phyloP scores from a whole-genome alignment of 2,888 invertebrate genomes.

The Drosophila borborema region DNA sequence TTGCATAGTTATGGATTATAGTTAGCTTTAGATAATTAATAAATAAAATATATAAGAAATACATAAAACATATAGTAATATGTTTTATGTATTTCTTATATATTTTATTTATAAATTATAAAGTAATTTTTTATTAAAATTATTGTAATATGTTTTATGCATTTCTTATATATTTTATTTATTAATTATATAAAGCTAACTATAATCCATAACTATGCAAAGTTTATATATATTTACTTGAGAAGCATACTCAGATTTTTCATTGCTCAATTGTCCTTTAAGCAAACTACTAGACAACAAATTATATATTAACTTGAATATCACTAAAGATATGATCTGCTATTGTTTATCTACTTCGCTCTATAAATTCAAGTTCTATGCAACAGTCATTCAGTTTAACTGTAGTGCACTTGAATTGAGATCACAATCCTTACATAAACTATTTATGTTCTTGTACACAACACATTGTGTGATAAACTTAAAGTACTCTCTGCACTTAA shows the following conservation, averaged over 20 bases:
- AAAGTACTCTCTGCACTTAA: not conserved
- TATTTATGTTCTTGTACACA: not conserved
- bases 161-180: too few species aligned
- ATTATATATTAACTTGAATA: not conserved
- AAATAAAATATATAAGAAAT: too few species aligned
- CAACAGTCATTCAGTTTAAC: not conserved
- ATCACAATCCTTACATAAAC: not conserved
- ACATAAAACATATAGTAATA: too few species aligned
- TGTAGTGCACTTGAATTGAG: not conserved
- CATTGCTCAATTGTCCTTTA: not conserved
- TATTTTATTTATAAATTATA: too few species aligned
- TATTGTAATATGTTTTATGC: too few species aligned
- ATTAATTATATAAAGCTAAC: too few species aligned
- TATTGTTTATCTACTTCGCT: not conserved
- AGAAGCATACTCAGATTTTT: not conserved
- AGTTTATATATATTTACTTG: too few species aligned
- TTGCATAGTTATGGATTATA: too few species aligned
- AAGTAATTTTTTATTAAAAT: too few species aligned
- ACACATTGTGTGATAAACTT: not conserved
- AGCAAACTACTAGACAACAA: not conserved
- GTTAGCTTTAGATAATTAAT: too few species aligned
- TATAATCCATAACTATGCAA: too few species aligned
- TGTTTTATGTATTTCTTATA: too few species aligned
- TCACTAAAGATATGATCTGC: not conserved
- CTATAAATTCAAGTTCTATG: not conserved